A percentile compares a stretch with the other conserved stretches of the same genome.
phyloP scores from a whole-genome alignment of 1,140 invertebrate species.

The Drosophila novamexicana region DNA sequence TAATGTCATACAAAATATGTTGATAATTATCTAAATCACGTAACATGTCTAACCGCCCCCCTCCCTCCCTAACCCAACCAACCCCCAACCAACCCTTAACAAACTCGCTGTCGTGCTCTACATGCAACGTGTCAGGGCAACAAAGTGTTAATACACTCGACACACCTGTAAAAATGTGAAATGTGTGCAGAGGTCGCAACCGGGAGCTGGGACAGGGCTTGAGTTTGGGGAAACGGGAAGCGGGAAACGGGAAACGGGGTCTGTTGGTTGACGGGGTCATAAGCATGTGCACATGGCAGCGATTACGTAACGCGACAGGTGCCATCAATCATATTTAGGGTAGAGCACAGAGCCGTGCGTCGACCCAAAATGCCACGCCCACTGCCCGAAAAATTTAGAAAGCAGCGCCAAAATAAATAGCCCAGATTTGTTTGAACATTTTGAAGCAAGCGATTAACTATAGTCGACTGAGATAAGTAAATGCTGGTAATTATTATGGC shows the following conservation, averaged over 20 bases:
- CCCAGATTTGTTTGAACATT: slow-evolving; percentile 46
- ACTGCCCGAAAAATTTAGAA: not conserved
- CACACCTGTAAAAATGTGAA: slow-evolving; percentile 66
- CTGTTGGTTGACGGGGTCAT: slow-evolving; percentile 46
- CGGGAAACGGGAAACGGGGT: not conserved
- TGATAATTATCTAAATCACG: slow-evolving; percentile 61
- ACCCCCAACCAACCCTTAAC: slow-evolving; percentile 50
- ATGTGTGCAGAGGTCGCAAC: slow-evolving; percentile 15
- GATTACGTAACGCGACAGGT: slow-evolving; percentile 80
- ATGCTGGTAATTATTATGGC: slow-evolving; percentile 10
- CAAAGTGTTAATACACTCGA: slow-evolving; percentile 67
- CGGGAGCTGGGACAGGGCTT: not conserved
- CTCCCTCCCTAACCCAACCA: too few relatives aligned
- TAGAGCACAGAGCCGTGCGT: not conserved
- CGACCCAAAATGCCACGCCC: slow-evolving; percentile 2
- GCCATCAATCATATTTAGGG: slow-evolving; percentile 78
- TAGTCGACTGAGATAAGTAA: slow-evolving; percentile 23
- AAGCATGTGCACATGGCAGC: slow-evolving; percentile 62
- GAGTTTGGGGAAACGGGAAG: too few relatives aligned
- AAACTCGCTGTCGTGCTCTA: slow-evolving; percentile 58
- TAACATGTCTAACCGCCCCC: slow-evolving; percentile 14
- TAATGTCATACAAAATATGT: slow-evolving; percentile 57
- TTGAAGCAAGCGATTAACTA: slow-evolving; percentile 51
- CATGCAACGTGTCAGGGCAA: slow-evolving; percentile 60
- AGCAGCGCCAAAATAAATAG: slow-evolving; percentile 36